Evolutionary conservation across 1,140 invertebrate species (phyloP), one percentile per base, ranked within the genome.

Genomic region (Probaryconus sp.): DNA sequence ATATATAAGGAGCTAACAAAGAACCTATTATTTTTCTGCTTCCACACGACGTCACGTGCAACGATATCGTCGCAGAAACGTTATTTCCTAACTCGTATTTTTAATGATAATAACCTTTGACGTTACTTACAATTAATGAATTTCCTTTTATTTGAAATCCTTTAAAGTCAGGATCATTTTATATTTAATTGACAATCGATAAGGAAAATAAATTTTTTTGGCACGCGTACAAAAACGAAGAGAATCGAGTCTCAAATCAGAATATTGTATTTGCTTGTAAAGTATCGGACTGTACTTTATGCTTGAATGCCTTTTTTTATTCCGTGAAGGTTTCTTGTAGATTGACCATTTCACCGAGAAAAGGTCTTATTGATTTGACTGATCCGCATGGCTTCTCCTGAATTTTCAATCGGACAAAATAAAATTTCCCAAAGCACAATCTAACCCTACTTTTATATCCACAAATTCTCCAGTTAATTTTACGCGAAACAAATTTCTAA

Each of bases 11-110:
- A 78, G 65, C 21, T 65, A 72, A 74, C 70, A 71, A 60, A 69
- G 69, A 51, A 81, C 60, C 77, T 81, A 83, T 83, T 83, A 83
- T 82, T 83, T 83, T 69, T 76, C 55, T 45, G 43, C 79, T 79
- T 63, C 71, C 78, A 69, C 76, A 75, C 63, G 58, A 55, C 53
- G 73, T 77, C 79, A 80, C 71, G 76, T 67, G 78, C 71, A 47
- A 67, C 56, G 18, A 51, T 42, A 47, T 60, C 58, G 45, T 60
- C 56, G 16, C 17, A 60, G 43, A 65, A 53, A 40, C 69, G 58
- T 61, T 35, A 33, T 43, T 31, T 31, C 21, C 37, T 35, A 16
- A 28, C 47, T 31, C 17, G 20, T 28, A 38, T 70, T 76, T 76
- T 76, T 45, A 0, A 68, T 45, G 63, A 31, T 42, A 56, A 63